These are phyloP conservation scores for Unio pictorum DNA, from an alignment of 2,888 invertebrate genomes.

Conservation along the genomic window DNA sequence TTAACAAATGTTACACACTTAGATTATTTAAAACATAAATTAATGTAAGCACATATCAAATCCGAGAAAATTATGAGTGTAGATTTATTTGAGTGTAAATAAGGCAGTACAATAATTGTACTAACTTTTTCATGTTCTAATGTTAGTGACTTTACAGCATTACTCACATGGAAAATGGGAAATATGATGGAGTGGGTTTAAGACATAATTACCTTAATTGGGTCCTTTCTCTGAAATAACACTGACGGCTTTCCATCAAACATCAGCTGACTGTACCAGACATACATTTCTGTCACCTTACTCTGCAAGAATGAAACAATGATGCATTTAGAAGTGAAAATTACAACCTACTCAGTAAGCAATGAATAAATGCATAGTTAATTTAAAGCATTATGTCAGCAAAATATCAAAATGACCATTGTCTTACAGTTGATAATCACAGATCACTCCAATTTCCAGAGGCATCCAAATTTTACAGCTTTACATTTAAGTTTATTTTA, in stretches of 20 bases:
- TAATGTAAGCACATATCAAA: no score
- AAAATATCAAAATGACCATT: no score
- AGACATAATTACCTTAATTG: conserved; percentile 26
- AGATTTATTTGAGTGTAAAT: not conserved
- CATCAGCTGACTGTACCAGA: conserved; percentile 47
- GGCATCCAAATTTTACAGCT: no score
- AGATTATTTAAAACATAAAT: no score
- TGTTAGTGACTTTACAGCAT: no score
- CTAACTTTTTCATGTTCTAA: not conserved
- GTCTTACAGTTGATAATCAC: no score
- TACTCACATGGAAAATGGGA: not conserved
- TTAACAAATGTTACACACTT: no score
- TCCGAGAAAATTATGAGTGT: no score
- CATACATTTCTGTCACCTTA: conserved; percentile 30
- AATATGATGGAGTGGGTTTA: not conserved
- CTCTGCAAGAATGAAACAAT: conserved; percentile 19
- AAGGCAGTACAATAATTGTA: not conserved
- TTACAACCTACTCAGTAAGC: not conserved
- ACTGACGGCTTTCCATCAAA: conserved; percentile 29
- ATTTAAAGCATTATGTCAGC: no score
- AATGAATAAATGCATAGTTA: no score
- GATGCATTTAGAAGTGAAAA: not conserved
- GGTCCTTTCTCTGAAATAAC: conserved; percentile 25
- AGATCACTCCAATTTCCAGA: no score
- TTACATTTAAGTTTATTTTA: no score